Base-by-base conservation (phyloP, 2,888 invertebrate species). In the Neoaliturus tenellus region DNA sequence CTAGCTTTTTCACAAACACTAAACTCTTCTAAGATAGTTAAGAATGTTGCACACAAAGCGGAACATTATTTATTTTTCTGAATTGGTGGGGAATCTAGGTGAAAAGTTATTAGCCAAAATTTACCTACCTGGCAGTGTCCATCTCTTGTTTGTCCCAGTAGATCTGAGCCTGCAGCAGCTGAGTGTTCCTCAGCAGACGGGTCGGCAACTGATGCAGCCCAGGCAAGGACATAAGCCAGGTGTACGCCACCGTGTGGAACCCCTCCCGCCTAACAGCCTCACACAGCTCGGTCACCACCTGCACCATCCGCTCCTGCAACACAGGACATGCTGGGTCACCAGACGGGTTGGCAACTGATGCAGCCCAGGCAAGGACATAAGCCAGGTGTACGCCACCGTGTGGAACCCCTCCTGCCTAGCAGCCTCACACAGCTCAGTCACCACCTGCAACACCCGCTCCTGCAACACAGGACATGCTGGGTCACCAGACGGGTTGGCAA, bases 111-210 rank as follows among this genome's bases (percentile, higher is more conserved):
- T n/a, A n/a, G n/a, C n/a, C n/a, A n/a, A n/a, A n/a, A 39, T 5
- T 8, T 39, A 39, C 44, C 44, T 8, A 81, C 82, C 82, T 73
- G 55, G 82, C 82, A 73, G 39, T 73, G 31, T 55, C 28, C 1
- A 14, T 51, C 25, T 51, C 82, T 39, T 58, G 35, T 25, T 69
- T 71, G 73, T 82, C 73, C 82, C 82, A 82, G 58, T 82, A 55
- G 1, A 82, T 23, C 28, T 55, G 58, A 10, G 82, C 82, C 39
- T 82, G 35, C 28, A 73, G 73, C 58, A 82, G 35, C 25, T 82
- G 33, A 2, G 73, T 12, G 39, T 35, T 48, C 35, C 23, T 20
- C n/a, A 6, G 39, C 35, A 39, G 71, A 17, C 39, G 33, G 6
- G 17, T 31, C 20, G 69, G 51, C 35, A 82, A 28, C 17, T 73